Evolutionary conservation across 2,888 invertebrate species (phyloP), one percentile per base, ranked within the genome.

Genomic region (Pandemis heparana): DNA sequence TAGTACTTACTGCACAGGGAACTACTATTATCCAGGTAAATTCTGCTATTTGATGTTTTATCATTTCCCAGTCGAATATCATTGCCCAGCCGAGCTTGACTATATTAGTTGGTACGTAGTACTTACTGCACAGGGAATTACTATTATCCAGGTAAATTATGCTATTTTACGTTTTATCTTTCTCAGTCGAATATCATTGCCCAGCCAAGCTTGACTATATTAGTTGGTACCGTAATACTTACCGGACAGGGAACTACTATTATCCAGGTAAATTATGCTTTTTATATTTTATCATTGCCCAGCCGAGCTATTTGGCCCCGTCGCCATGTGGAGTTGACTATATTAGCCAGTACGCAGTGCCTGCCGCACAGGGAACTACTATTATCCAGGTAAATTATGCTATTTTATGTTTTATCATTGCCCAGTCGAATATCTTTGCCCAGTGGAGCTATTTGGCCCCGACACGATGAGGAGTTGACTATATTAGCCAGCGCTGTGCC

Each of bases 1-100:
- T 23, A 23, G 23, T 23, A 2, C 23, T 2, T 23, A 23, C 23
- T 1, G 23, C 23, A 23, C 70, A 18, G 9, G 23, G 32, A 8
- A 18, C 61, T 5, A 61, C 61, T 8, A 53, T 72, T 10, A 67
- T 72, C 32, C 70, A 70, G 70, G 63, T 70, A 63, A 51, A 51
- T 6, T 51, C 23, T 23, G 23, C 23, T 23, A 23, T 23, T 23
- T 23, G 1, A 23, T 23, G 23, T 23, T 23, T 23, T 10, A 14
- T n/a, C 6, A 48, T 8, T 16, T 10, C 65, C 5, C 65, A 65
- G 39, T 39, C 38, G 5, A 39, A 6, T 10, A 32, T n/a, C 6
- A 38, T 8, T n/a, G n/a, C 64, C 23, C 2, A 23, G 23, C 23
- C 2, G 23, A 2, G 2, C 23, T 23, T 23, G 23, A 23, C 23